Base-by-base conservation (phyloP, 2,888 invertebrate species). In the Hydrotaea diabolus region DNA sequence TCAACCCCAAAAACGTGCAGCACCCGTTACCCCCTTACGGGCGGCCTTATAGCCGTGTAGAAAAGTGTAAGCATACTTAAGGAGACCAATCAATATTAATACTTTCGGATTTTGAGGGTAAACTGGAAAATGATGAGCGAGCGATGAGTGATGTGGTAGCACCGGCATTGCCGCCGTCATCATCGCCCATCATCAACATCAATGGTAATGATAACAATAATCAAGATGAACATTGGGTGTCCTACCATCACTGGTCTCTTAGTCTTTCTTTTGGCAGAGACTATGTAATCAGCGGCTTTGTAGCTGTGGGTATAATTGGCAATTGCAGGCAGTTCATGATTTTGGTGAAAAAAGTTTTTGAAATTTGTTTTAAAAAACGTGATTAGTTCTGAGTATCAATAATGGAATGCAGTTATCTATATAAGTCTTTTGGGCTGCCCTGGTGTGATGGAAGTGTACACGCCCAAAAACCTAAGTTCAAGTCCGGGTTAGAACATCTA, bases 81-180 rank as follows among this genome's bases (percentile, higher is more conserved):
- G 53, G 55, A 43, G 19, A 66, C 53, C 73, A 74, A 79, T 79
- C 79, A 79, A 74, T 79, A 73, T 79, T 79, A 79, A 79, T 73
- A 74, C 43, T 73, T 79, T 3, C 23, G 69, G 69, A 69, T 69
- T 46, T 69, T 43, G 46, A 21, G 46, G 43, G 46, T 69, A 69
- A 69, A 69, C 69, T 43, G 69, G 69, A 21, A 55, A 73, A 74
- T 55, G 43, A 73, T 79, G 59, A 62, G 72, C 59, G 59, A 64
- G 8, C 62, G n/a, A 49, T 66, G 64, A 77, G 69, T 74, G 55
- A 55, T 79, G 43, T 15, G 43, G 23, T 15, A 43, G 43, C 31
- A n/a, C 15, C 39, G 43, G 46, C 39, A 69, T 43, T n/a, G n/a
- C n/a, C n/a, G 64, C 72, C 53, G 72, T 78, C 72, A 64, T 15